Evolutionary conservation across 1,140 invertebrate genomes (phyloP).

Genomic region (Temnothorax longispinosus): DNA sequence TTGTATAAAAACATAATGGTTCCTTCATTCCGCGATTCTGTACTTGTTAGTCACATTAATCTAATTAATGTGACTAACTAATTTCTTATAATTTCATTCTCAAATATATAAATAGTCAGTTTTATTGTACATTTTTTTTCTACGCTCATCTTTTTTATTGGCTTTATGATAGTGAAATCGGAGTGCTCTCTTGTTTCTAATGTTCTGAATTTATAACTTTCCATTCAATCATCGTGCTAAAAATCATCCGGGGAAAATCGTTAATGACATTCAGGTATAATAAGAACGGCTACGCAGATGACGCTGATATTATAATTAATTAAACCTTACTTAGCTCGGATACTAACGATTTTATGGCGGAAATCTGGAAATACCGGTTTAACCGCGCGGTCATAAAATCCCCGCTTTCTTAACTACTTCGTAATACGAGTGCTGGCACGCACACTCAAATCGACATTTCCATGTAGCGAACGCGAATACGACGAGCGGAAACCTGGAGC

Average conservation of each 20-base stretch:
- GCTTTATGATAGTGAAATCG: background rate
- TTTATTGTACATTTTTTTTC: background rate
- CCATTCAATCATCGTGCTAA: background rate
- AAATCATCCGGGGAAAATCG: background rate
- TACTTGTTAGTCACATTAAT: background rate
- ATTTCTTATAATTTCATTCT: background rate
- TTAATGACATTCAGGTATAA: background rate
- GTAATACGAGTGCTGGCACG: constrained; percentile 1
- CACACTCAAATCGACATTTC: constrained; percentile 33
- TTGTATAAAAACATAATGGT: constrained; percentile 14
- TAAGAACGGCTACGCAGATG: background rate
- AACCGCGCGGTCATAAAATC: constrained; percentile 14
- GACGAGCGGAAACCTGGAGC: background rate
- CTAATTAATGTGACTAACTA: background rate
- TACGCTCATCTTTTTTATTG: background rate
- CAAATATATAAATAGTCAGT: background rate
- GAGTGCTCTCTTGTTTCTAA: background rate
- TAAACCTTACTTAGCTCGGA: background rate
- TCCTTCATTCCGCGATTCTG: background rate
- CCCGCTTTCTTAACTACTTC: constrained; percentile 28
- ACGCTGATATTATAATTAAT: constrained; percentile 34
- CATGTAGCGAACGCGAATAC: constrained; percentile 22
- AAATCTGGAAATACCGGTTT: constrained; percentile 31
- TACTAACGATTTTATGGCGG: constrained; percentile 5
- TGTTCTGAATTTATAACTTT: background rate